These are phyloP conservation scores for Ladona fulva DNA, from an alignment of 1,140 invertebrate species.

Conservation along the genomic window DNA sequence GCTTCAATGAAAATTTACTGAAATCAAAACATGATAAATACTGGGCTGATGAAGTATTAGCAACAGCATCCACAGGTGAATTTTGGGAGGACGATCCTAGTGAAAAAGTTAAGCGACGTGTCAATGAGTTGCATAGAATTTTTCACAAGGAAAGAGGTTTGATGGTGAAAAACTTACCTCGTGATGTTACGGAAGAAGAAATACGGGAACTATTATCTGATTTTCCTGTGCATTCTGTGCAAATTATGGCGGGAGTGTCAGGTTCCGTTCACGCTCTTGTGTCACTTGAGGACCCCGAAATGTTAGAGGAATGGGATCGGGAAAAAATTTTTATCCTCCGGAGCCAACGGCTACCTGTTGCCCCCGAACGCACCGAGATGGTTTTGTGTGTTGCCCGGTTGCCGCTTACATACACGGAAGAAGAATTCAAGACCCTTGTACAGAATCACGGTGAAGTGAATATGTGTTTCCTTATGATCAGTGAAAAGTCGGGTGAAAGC, in stretches of 20 bases:
- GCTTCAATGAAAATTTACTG: constrained; percentile 28
- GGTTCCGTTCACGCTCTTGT: constrained; percentile 33
- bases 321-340: constrained; percentile 32
- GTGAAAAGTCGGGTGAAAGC: constrained; percentile 44
- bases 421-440: constrained; percentile 41
- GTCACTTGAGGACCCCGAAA: constrained; percentile 33
- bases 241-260: constrained; percentile 28
- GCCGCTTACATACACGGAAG: constrained; percentile 39
- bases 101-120: constrained; percentile 30
- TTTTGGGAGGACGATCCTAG: constrained; percentile 37
- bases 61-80: constrained; percentile 32
- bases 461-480: constrained; percentile 45
- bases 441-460: constrained; percentile 39
- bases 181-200: constrained; percentile 39
- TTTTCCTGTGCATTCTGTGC: constrained; percentile 33
- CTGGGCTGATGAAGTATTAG: constrained; percentile 29
- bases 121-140: constrained; percentile 33
- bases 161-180: constrained; percentile 37
- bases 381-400: constrained; percentile 46
- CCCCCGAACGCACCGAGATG: constrained; percentile 41
- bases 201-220: constrained; percentile 33
- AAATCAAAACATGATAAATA: constrained; percentile 28
- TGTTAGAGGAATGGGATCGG: constrained; percentile 35
- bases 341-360: constrained; percentile 38
- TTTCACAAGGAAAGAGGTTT: constrained; percentile 38